phyloP scores from a whole-genome alignment of 2,113 vertebrate genomes.

The Toxotes jaculatrix region DNA sequence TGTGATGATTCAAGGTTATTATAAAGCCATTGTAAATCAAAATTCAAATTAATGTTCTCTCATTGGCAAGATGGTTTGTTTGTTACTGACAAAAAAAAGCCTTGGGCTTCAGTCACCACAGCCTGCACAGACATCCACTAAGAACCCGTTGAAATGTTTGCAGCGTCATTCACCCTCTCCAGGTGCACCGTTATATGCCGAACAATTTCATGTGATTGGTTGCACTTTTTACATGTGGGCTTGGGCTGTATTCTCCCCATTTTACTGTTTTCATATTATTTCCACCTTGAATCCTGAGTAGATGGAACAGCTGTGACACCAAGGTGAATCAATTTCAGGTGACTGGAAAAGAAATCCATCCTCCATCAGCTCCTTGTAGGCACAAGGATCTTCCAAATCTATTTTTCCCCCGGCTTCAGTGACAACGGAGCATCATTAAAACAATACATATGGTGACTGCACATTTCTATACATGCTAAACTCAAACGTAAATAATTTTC shows the following conservation, averaged over 20 bases:
- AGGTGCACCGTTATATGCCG: background rate
- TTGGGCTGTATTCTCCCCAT: background rate
- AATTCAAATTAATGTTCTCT: background rate
- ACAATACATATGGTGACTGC: background rate
- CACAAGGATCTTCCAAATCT: background rate
- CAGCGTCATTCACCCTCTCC: background rate
- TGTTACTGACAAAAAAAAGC: background rate
- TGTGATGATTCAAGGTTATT: background rate
- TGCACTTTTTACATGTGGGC: slow-evolving; percentile 5
- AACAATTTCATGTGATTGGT: slow-evolving; percentile 11
- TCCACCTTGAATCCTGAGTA: background rate
- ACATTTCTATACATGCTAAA: background rate
- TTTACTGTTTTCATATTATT: slow-evolving; percentile 26
- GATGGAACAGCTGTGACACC: slow-evolving; percentile 18
- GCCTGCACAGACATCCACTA: background rate
- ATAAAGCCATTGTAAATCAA: background rate
- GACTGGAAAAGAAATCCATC: background rate
- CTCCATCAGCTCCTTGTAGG: background rate
- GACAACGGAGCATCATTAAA: background rate
- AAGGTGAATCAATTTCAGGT: slow-evolving; percentile 29
- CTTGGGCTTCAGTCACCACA: background rate
- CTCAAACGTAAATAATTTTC: background rate
- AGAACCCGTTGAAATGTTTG: background rate
- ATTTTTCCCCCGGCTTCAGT: background rate
- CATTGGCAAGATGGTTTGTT: background rate